Percentiles rank a stretch among this genome's conserved stretches.
Evolutionary conservation across 2,888 invertebrate genomes (phyloP).

Genomic region (Cephus pulcher): DNA sequence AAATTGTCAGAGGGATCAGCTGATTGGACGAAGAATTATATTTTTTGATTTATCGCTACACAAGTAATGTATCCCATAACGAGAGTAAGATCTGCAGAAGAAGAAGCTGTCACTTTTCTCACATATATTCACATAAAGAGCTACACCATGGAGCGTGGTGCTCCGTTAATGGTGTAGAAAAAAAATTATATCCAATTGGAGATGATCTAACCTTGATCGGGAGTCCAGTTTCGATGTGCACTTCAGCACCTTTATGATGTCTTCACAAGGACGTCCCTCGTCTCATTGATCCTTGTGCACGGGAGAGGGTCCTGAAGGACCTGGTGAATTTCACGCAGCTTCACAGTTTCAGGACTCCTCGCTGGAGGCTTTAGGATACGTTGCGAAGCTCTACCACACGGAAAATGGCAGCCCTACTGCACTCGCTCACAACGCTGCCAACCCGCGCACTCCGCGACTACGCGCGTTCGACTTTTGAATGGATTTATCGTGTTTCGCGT

Average conservation of each 20-base stretch:
- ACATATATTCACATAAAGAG: neutral
- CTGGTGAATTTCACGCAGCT: neutral
- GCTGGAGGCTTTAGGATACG: slow-evolving; percentile 5
- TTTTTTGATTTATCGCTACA: neutral
- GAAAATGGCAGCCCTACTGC: slow-evolving; percentile 58
- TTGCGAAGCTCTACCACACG: slow-evolving; percentile 40
- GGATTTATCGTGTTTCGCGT: neutral
- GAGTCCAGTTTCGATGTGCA: slow-evolving; percentile 60
- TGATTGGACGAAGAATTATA: neutral
- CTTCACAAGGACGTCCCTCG: neutral
- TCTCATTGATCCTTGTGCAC: neutral
- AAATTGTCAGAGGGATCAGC: neutral
- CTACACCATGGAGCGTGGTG: neutral
- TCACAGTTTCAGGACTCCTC: neutral
- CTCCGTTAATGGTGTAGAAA: neutral
- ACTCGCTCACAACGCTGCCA: slow-evolving; percentile 49
- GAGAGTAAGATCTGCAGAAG: neutral
- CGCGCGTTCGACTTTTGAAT: neutral
- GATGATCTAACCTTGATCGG: slow-evolving; percentile 55
- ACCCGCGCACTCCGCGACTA: slow-evolving; percentile 40
- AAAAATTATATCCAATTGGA: slow-evolving; percentile 14
- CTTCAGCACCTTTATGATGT: slow-evolving; percentile 40
- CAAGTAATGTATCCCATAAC: neutral
- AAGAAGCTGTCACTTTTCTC: slow-evolving; percentile 2
- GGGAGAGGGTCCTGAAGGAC: neutral